Evolutionary conservation across 1,140 invertebrate genomes (phyloP).

Genomic region (Teleogryllus occipitalis): DNA sequence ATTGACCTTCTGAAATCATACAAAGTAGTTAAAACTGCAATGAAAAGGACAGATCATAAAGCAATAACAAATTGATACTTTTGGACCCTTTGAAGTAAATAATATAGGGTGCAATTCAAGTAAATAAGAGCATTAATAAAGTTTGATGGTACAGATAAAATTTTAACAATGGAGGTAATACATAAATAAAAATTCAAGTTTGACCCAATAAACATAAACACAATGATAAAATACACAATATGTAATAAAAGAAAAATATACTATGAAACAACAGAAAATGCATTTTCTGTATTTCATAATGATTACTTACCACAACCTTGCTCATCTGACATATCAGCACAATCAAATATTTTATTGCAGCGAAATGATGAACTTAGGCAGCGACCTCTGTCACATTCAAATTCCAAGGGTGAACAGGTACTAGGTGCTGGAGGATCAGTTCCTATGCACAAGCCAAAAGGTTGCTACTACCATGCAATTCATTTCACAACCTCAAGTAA

Average conservation of each 20-base stretch:
- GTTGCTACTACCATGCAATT: too few species aligned
- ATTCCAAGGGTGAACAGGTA: conserved; percentile 27
- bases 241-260: not conserved
- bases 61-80: not conserved
- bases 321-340: conserved; percentile 39
- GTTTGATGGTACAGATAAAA: not conserved
- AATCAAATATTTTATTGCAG: conserved; percentile 39
- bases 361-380: conserved; percentile 32
- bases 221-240: not conserved
- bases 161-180: not conserved
- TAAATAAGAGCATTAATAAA: not conserved
- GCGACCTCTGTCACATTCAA: conserved; percentile 35
- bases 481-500: too few species aligned
- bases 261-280: too few species aligned
- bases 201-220: not conserved
- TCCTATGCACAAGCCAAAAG: too few species aligned
- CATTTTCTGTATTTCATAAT: too few species aligned
- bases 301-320: conserved; percentile 32
- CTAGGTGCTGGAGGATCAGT: not conserved
- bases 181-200: not conserved
- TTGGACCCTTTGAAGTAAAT: not conserved
- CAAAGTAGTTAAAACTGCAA: not conserved
- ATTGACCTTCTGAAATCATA: not conserved
- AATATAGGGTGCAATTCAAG: not conserved
- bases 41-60: not conserved